Percentiles rank a stretch among this genome's conserved stretches.
Conservation (phyloP, 2,888 invertebrate species). For the Mimachlamys varia region DNA sequence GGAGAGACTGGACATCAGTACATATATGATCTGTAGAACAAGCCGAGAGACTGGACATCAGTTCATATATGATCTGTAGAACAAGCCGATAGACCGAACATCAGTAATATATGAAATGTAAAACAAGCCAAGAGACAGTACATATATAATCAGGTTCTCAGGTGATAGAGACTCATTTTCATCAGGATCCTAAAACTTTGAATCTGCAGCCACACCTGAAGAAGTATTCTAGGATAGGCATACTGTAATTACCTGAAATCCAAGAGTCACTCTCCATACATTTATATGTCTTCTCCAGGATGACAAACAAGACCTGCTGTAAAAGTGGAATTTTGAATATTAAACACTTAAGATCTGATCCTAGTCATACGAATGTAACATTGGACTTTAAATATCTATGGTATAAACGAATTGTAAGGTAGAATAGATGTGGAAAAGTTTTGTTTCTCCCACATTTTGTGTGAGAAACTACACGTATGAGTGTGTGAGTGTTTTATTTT, state of each 20-base stretch:
- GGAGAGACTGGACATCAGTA: conserved; percentile 83
- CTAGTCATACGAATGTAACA: no score
- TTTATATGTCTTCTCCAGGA: background rate
- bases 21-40: conserved; percentile 86
- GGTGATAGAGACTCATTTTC: background rate
- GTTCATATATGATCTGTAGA: conserved; percentile 64
- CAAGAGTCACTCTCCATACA: background rate
- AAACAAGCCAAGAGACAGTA: conserved; percentile 88
- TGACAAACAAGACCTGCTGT: no score
- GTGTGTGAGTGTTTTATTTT: no score
- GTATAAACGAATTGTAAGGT: no score
- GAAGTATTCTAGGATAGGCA: no score
- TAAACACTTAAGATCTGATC: no score
- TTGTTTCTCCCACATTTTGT: no score
- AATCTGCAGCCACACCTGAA: background rate
- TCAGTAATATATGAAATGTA: conserved; percentile 80
- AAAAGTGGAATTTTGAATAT: no score
- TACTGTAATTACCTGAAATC: background rate
- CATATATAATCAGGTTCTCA: conserved; percentile 63
- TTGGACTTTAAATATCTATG: no score
- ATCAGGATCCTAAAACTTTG: background rate
- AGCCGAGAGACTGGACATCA: conserved; percentile 85
- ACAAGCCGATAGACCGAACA: no score
- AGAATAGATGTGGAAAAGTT: no score
- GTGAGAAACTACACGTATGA: no score